These are phyloP conservation scores for Seira musarum DNA, from an alignment of 2,888 invertebrate genomes.

Conservation along the genomic window DNA sequence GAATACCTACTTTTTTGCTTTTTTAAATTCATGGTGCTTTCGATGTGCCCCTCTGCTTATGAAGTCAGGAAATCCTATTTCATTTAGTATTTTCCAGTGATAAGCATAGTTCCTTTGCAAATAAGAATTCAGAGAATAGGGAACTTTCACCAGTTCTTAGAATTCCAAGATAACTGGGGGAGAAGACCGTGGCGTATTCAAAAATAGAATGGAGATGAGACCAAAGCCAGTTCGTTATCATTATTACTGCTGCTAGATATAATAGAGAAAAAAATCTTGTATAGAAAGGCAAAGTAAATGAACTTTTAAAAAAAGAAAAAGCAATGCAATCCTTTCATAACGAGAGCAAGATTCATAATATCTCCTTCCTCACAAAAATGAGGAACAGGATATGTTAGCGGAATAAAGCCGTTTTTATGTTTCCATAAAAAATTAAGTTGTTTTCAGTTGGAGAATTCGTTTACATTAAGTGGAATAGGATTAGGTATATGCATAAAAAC, in stretches of 20 bases:
- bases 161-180: neutral
- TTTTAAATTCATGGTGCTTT: constrained; percentile 6
- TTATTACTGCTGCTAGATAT: neutral
- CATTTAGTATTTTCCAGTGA: neutral
- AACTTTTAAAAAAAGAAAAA: neutral
- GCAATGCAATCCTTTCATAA: no score
- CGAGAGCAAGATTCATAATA: neutral
- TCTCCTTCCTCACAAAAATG: neutral
- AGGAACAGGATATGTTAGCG: constrained; percentile 9
- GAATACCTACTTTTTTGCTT: neutral
- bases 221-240: constrained; percentile 12
- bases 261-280: neutral
- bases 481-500: no score
- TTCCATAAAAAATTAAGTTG: constrained; percentile 7
- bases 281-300: neutral
- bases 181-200: neutral
- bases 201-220: neutral
- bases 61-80: constrained; percentile 5
- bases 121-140: no score
- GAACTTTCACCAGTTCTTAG: no score
- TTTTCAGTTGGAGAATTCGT: constrained; percentile 1
- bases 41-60: neutral
- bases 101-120: neutral
- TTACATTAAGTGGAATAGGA: neutral
- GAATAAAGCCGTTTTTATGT: constrained; percentile 8